phyloP scores from a whole-genome alignment of 2,888 invertebrate species.

The Mesorhabditis sp. region DNA sequence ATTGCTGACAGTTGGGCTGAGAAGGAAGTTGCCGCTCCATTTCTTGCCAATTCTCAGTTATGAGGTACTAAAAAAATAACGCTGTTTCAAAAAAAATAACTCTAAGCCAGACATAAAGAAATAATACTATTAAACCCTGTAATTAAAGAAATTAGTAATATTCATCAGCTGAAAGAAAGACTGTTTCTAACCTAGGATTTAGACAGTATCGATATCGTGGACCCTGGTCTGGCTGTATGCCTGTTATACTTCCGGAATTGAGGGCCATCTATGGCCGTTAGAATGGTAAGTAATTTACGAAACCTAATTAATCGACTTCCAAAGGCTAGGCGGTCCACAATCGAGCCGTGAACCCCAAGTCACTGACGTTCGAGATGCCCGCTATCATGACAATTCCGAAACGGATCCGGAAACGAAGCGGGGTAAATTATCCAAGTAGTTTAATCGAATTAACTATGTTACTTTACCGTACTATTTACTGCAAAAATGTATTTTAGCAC shows the following conservation, averaged over 20 bases:
- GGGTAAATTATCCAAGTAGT: constrained; percentile 15
- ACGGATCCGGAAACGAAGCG: constrained; percentile 34
- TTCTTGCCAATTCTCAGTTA: constrained; percentile 32
- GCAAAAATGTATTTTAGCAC: constrained; percentile 22
- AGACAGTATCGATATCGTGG: constrained; percentile 36
- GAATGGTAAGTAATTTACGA: constrained; percentile 20
- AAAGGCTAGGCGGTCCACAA: constrained; percentile 28
- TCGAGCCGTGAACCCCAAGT: constrained; percentile 23
- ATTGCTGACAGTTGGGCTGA: constrained; percentile 23
- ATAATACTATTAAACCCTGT: too few relatives aligned
- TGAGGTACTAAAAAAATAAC: constrained; percentile 18
- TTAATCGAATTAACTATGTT: not conserved
- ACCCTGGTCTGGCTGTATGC: constrained; percentile 36
- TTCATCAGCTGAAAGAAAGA: not conserved
- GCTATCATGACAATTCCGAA: constrained; percentile 33
- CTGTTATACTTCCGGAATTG: constrained; percentile 25
- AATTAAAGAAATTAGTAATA: too few relatives aligned
- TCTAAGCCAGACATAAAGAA: too few relatives aligned
- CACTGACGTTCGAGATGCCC: constrained; percentile 22
- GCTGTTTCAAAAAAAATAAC: too few relatives aligned
- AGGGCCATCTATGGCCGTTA: constrained; percentile 33
- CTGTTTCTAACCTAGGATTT: not conserved
- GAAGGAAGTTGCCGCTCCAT: constrained; percentile 18
- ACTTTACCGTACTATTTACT: not conserved
- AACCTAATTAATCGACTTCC: not conserved